Base-by-base conservation (phyloP, 2,888 invertebrate genomes). In the Spatulosminthurus flaviceps region DNA sequence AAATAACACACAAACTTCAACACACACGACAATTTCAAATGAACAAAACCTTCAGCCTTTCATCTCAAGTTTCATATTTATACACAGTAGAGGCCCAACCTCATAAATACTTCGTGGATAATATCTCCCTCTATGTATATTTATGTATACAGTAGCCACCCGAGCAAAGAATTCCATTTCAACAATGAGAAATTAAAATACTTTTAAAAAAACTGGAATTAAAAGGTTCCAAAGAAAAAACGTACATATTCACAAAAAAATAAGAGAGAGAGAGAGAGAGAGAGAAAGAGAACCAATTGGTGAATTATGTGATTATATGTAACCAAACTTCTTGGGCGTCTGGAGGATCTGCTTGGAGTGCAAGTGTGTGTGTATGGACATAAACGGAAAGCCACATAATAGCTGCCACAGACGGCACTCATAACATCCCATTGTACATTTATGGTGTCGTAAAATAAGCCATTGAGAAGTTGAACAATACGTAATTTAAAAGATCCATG, bases 361-460 rank as follows among this genome's bases (percentile, higher is more conserved):
- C n/a, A n/a, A n/a, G 5, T 19, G 5, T 51, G 51, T 51, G 51
- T 51, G n/a, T n/a, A 19, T 51, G 51, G 51, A 51, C 51, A 51
- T n/a, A 51, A 51, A 51, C n/a, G 51, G 9, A 51, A 51, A 51
- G 51, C 51, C 51, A 51, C 51, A 51, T 51, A 51, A 51, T 51
- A 51, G 51, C 5, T 51, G 51, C 51, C 51, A 51, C 51, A 51
- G 51, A 51, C 51, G 51, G 51, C n/a, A 51, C 51, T 51, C 51
- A 51, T 16, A 51, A 51, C 51, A 51, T 51, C 51, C 51, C 51
- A 51, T 51, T 51, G 51, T 51, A 51, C 51, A 51, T 51, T 51
- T 51, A 51, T 51, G 51, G 51, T 51, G 51, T 51, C 51, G n/a
- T 51, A 51, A 51, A 51, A 51, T 51, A 51, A 51, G 51, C n/a